These are phyloP conservation scores for Forpus xanthops DNA, from an alignment of 2,797 vertebrate species.

Conservation along the genomic window DNA sequence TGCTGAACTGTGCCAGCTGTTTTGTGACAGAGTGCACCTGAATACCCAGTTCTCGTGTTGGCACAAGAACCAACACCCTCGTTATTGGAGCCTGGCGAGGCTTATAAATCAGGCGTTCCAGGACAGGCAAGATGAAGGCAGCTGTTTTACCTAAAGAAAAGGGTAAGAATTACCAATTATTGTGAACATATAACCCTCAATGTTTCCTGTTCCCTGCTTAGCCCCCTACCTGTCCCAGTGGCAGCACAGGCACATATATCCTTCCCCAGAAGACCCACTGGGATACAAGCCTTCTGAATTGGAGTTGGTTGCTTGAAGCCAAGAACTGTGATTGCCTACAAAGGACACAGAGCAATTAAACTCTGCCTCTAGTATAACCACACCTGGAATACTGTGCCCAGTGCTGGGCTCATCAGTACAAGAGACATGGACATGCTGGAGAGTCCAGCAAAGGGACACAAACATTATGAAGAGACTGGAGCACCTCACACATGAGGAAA, in stretches of 20 bases:
- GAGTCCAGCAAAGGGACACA: fast-evolving
- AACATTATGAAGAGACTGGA: not conserved
- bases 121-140: constrained; percentile 91
- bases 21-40: constrained; percentile 93
- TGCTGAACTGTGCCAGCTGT: constrained; percentile 92
- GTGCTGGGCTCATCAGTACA: not conserved
- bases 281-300: constrained; percentile 95
- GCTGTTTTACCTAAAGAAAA: constrained; percentile 89
- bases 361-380: not conserved
- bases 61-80: constrained; percentile 91
- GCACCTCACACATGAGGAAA: fast-evolving
- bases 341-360: not conserved
- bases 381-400: not conserved
- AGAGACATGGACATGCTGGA: not conserved
- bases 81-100: constrained; percentile 89
- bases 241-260: constrained; percentile 97
- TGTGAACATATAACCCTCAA: not conserved
- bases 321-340: constrained; percentile 87
- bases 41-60: constrained; percentile 95
- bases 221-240: constrained; percentile 88
- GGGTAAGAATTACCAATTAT: not conserved
- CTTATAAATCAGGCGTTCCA: constrained; percentile 95
- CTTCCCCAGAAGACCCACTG: constrained; percentile 89
- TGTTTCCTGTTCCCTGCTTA: not conserved
- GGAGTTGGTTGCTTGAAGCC: constrained; percentile 94